Evolutionary conservation across 2,113 vertebrate genomes (phyloP).

Genomic region (Thalassarche chlororhynchos): DNA sequence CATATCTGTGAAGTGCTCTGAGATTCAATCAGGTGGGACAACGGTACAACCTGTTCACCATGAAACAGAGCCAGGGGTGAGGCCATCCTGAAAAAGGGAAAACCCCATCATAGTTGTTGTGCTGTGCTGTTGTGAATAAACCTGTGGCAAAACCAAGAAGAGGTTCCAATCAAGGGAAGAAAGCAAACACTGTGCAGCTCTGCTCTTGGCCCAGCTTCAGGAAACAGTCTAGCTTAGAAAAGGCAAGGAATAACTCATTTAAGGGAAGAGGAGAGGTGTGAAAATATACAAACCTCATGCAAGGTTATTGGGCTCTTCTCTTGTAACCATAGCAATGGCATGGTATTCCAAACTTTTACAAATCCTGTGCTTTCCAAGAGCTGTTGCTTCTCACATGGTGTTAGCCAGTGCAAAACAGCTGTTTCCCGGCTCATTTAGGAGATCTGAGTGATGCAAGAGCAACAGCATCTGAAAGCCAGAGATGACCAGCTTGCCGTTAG

Average conservation of each 20-base stretch:
- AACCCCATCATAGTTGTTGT: neutral
- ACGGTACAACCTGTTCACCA: neutral
- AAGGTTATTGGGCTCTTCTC: neutral
- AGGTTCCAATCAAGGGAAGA: neutral
- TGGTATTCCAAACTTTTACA: neutral
- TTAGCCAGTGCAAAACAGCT: neutral
- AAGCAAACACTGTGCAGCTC: neutral
- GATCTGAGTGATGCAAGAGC: neutral
- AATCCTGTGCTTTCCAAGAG: neutral
- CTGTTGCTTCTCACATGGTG: neutral
- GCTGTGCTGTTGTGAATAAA: neutral
- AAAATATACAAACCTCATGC: neutral
- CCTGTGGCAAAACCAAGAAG: neutral
- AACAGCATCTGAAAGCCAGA: neutral
- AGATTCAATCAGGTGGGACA: neutral
- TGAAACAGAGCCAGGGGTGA: neutral
- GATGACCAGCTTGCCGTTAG: neutral
- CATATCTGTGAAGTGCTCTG: neutral
- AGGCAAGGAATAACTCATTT: neutral
- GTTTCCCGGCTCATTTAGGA: neutral
- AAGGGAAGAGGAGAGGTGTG: neutral
- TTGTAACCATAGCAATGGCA: neutral
- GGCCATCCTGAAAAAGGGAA: neutral
- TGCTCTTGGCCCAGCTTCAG: neutral
- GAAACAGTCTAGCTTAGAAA: neutral